phyloP scores from a whole-genome alignment of 2,113 vertebrate genomes.

The Sminthopsis crassicaudata region DNA sequence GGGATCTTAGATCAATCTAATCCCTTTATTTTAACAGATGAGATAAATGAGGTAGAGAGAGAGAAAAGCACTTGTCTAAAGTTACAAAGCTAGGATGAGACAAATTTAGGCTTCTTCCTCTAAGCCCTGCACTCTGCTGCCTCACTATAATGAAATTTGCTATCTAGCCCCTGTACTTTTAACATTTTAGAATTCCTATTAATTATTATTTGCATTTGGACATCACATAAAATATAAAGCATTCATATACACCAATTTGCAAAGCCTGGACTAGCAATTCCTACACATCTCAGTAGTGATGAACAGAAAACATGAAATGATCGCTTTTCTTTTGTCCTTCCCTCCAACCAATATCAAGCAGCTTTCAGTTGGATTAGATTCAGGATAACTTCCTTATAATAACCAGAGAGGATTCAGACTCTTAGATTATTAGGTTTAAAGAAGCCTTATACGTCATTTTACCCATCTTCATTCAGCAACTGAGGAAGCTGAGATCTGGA shows the following conservation, averaged over 20 bases:
- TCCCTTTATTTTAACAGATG: not conserved
- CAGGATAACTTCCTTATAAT: not conserved
- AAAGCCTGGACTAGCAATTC: conserved; percentile 37
- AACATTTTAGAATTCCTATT: conserved; percentile 65
- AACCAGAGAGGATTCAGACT: not conserved
- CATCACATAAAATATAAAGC: conserved; percentile 58
- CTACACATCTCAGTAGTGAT: conserved; percentile 52
- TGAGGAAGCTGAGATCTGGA: not conserved
- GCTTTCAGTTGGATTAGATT: not conserved
- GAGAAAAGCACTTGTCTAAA: not conserved
- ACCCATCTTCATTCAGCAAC: not conserved
- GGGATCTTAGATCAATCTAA: not conserved
- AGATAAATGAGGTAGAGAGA: not conserved
- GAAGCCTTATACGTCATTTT: not conserved
- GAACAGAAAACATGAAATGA: conserved; percentile 48
- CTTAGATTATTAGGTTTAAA: not conserved
- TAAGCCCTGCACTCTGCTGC: not conserved
- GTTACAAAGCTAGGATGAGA: not conserved
- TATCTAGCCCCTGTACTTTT: conserved; percentile 40
- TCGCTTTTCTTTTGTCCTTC: not conserved
- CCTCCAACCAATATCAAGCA: conserved; percentile 18
- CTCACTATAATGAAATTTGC: conserved; percentile 46
- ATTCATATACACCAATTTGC: conserved; percentile 70
- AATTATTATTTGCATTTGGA: conserved; percentile 32
- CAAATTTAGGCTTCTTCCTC: not conserved